Percentiles rank a stretch among this genome's conserved stretches.
phyloP scores from a whole-genome alignment of 2,113 vertebrate genomes.

The Rhinogobius similis region DNA sequence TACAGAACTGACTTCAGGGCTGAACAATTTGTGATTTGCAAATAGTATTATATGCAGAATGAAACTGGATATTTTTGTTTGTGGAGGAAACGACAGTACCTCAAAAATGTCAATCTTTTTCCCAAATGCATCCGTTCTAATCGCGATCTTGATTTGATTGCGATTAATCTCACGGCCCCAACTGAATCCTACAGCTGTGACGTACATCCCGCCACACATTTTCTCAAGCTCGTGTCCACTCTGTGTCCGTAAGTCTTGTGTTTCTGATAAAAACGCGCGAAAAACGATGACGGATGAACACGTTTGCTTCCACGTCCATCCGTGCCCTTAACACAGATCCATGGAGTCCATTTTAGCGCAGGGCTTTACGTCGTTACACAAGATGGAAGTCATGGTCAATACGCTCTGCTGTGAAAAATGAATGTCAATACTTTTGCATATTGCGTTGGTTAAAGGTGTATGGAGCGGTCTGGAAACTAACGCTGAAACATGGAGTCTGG shows the following conservation, averaged over 20 bases:
- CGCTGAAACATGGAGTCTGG: background rate
- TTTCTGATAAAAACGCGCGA: slow-evolving; percentile 20
- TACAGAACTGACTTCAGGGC: too few relatives aligned
- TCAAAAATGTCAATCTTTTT: too few relatives aligned
- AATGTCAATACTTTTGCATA: background rate
- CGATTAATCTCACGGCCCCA: too few relatives aligned
- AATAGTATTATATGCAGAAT: too few relatives aligned
- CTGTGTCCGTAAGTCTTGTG: slow-evolving; percentile 1
- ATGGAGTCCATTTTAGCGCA: slow-evolving; percentile 52
- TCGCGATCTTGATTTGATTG: too few relatives aligned
- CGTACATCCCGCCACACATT: background rate
- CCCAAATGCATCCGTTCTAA: too few relatives aligned
- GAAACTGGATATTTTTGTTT: too few relatives aligned
- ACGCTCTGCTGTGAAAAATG: slow-evolving; percentile 55
- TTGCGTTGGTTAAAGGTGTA: slow-evolving; percentile 22
- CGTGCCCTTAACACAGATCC: slow-evolving; percentile 56
- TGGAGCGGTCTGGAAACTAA: slow-evolving; percentile 45
- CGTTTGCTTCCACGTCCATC: slow-evolving; percentile 34
- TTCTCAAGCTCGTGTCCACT: background rate
- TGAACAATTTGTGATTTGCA: too few relatives aligned
- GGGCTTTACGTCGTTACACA: slow-evolving; percentile 22
- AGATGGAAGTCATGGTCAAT: slow-evolving; percentile 53
- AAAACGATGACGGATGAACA: slow-evolving; percentile 59
- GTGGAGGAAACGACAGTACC: too few relatives aligned
- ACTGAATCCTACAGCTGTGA: background rate